Conservation (phyloP, 2,797 vertebrate genomes). For the Cyclopterus lumpus region DNA sequence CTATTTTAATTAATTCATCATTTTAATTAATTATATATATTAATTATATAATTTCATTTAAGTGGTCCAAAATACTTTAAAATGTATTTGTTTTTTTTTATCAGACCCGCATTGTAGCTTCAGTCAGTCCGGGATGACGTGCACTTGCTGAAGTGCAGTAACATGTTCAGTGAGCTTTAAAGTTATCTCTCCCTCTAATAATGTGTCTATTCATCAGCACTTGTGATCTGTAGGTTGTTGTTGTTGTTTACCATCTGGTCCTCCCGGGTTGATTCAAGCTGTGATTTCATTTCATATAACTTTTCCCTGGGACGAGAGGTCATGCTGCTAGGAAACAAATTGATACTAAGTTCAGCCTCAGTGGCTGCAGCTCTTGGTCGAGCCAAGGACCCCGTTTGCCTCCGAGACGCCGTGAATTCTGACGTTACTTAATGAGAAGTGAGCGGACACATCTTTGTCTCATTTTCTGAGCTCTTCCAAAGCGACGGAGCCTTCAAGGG, state of each 20-base stretch:
- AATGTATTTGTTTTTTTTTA: not conserved
- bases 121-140: not conserved
- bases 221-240: constrained; percentile 27
- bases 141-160: constrained; percentile 5
- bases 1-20: not conserved
- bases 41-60: too few species aligned
- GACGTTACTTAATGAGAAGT: constrained; percentile 73
- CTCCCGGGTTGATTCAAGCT: constrained; percentile 38
- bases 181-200: constrained; percentile 14
- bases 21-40: not conserved
- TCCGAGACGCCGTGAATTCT: constrained; percentile 54
- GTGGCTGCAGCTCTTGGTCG: constrained; percentile 42
- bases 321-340: constrained; percentile 62
- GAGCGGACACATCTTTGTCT: constrained; percentile 72
- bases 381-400: constrained; percentile 60
- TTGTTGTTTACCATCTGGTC: constrained; percentile 28
- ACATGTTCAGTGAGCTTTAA: constrained; percentile 6
- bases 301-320: constrained; percentile 52
- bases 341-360: constrained; percentile 66
- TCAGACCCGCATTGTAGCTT: not conserved
- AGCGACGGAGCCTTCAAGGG: constrained; percentile 67
- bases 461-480: constrained; percentile 65
- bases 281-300: constrained; percentile 46
- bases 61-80: not conserved
- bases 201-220: constrained; percentile 38